These are phyloP conservation scores for Helogale parvula DNA, from an alignment of 2,113 vertebrate species.

Conservation along the genomic window DNA sequence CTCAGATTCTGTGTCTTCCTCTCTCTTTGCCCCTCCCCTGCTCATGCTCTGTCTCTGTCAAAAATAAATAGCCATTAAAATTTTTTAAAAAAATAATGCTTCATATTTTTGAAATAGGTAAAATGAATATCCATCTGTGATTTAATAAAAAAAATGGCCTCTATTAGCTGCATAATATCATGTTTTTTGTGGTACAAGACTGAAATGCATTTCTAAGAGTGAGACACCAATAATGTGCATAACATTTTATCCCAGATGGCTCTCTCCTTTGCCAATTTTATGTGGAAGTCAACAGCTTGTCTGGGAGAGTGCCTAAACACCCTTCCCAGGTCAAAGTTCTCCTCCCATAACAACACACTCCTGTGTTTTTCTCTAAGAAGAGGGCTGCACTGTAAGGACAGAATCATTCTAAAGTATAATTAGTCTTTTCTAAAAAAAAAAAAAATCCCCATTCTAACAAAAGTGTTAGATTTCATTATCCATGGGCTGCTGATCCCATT, in stretches of 20 bases:
- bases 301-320: conserved; percentile 54
- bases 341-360: neutral
- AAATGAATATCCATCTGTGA: neutral
- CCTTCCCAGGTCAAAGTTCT: conserved; percentile 53
- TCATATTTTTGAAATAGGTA: conserved; percentile 41
- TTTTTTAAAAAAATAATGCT: neutral
- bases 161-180: neutral
- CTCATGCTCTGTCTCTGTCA: too few relatives aligned
- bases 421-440: neutral
- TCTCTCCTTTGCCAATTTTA: conserved; percentile 64
- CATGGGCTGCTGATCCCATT: neutral
- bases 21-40: too few relatives aligned
- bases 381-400: neutral
- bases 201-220: neutral
- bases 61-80: too few relatives aligned
- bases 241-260: conserved; percentile 64
- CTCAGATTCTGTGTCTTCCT: too few relatives aligned
- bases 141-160: conserved; percentile 14
- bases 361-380: conserved; percentile 52
- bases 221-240: conserved; percentile 7
- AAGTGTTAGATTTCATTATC: conserved; percentile 41
- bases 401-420: neutral
- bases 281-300: conserved; percentile 61
- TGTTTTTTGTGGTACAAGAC: neutral
- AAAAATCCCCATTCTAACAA: neutral